Evolutionary conservation across 2,797 vertebrate genomes (phyloP), one percentile per base, ranked within the genome.

Genomic region (Eulemur rubriventer): DNA sequence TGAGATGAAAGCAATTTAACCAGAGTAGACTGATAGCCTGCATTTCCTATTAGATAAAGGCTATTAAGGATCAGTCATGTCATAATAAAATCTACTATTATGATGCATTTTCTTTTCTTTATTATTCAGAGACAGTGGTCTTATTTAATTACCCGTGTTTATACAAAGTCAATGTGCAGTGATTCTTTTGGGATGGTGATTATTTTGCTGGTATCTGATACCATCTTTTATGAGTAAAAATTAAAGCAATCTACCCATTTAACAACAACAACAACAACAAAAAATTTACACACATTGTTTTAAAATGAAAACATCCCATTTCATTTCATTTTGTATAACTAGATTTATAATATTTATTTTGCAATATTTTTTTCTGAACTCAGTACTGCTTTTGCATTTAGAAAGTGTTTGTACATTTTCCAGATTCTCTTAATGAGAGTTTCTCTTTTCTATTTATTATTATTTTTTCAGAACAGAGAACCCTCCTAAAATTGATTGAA

Each of bases 71-170:
- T 69, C 79, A 82, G 38, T 75, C 67, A 93, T 90, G 95, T 94
- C 94, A 78, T 97, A 89, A 85, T 82, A 95, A 95, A 96, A 95
- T 93, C 83, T 82, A 88, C 96, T 97, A 95, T 97, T 89, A 90
- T 61, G 83, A 95, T 87, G 80, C 86, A 91, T 92, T 97, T 98
- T 97, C 89, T 95, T 94, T 75, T 50, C 82, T 85, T 86, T 78
- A 82, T 94, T 97, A 97, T 96, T 98, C 97, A 96, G 97, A 98
- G 96, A 97, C 94, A 97, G 97, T 97, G 96, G 96, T 89, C 96
- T 97, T 97, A 92, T 97, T 98, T 98, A 97, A 97, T 97, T 97
- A 97, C 80, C 89, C 79, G 17, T 85, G 70, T 96, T 96, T 93
- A 33, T 81, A 52, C n/a, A n/a, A 88, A 82, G 17, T 91, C 33